Conservation (phyloP, 2,113 vertebrate genomes). For the Pelusios castaneus region DNA sequence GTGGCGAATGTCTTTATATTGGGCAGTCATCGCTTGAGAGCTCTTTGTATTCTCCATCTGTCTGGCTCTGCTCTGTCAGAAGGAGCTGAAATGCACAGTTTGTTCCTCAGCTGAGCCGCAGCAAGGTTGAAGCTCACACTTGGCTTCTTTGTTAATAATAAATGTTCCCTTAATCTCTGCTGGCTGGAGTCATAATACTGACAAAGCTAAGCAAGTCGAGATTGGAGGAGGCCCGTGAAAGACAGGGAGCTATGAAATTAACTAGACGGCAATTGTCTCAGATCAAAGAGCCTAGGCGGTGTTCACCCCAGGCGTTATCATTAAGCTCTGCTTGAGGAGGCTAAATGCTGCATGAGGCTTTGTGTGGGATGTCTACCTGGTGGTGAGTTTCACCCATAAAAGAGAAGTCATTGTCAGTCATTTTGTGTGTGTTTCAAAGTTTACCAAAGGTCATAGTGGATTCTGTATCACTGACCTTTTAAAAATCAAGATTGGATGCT, state of each 20-base stretch:
- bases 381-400: not conserved
- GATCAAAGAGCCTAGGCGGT: not conserved
- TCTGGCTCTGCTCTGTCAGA: not conserved
- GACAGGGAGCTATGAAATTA: not conserved
- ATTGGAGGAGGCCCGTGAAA: not conserved
- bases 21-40: not conserved
- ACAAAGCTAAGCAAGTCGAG: not conserved
- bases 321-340: not conserved
- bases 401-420: not conserved
- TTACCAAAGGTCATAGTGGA: not conserved
- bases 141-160: accelerated
- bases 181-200: not conserved
- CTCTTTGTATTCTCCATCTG: not conserved
- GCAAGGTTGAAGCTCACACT: not conserved
- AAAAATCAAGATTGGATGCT: not conserved
- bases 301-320: not conserved
- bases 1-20: not conserved
- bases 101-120: not conserved
- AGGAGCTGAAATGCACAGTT: not conserved
- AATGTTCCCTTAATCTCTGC: not conserved
- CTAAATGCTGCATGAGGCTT: not conserved
- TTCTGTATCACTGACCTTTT: not conserved
- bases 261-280: not conserved
- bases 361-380: not conserved
- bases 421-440: too few species aligned